Base-by-base conservation (phyloP, 1,140 invertebrate genomes). In the Aphelinus atriplicis region DNA sequence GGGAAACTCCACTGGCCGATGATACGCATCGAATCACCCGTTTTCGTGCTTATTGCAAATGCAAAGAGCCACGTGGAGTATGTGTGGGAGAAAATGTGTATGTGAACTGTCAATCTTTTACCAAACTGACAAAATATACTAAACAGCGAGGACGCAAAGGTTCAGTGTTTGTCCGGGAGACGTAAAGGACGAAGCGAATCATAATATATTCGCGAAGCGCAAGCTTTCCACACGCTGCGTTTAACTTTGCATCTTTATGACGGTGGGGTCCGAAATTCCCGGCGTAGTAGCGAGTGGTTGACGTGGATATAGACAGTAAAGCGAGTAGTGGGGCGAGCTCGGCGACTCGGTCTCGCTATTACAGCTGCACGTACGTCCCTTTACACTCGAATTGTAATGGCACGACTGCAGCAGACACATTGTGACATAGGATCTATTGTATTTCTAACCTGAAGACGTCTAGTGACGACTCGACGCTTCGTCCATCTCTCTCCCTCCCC, bases 191-290 rank as follows among this genome's bases (percentile, higher is more conserved):
- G 4, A 53, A 53, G 51, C 26, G 26, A 26, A 26, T 26, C 26
- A 0, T 26, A 26, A 26, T 26, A 26, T 26, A 26, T 0, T 26
- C 26, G 26, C 26, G 26, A 26, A 26, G 26, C 26, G 26, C 26
- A 26, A 26, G 26, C 26, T 26, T 26, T 26, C 26, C 26, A 26
- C 50, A 55, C 2, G 47, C 47, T 43, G 47, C n/a, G 43, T 51
- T 70, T 62, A 70, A 51, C 7, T 62, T 61, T 55, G 10, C 43
- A 71, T 71, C 50, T 71, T 64, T 71, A 71, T 26, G 26, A 26
- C 51, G 9, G 50, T 42, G 43, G 48, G 10, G 1, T 55, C 51
- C 60, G 7, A 71, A 62, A 64, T 71, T 47, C 61, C 42, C 10
- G 50, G 4, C 42, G 5, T 50, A 1, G 42, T 51, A 9, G 9